phyloP scores from a whole-genome alignment of 2,888 invertebrate species.

The Caenorhabditis afra region DNA sequence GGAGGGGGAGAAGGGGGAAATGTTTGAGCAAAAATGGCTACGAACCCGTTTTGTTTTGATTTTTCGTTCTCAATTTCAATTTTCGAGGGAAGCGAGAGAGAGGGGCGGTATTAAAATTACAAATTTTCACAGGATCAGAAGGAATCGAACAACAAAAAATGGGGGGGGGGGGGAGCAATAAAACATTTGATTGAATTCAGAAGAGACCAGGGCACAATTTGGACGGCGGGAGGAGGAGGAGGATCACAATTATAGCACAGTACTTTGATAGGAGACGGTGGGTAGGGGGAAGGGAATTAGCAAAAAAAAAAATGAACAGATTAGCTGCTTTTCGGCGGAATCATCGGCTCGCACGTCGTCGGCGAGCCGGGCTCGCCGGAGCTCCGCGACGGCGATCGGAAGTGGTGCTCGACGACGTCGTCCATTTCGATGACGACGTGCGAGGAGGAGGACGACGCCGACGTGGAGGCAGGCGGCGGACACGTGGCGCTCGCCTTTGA shows the following conservation, averaged over 20 bases:
- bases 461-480: too few relatives aligned
- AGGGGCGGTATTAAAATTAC: constrained; percentile 12
- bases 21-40: not conserved
- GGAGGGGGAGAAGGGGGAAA: not conserved
- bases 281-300: constrained; percentile 2
- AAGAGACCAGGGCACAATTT: constrained; percentile 28
- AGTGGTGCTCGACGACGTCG: constrained; percentile 28
- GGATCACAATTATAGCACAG: constrained; percentile 51
- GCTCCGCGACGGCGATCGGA: constrained; percentile 47
- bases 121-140: constrained; percentile 31
- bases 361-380: constrained; percentile 38
- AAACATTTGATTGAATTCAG: not conserved
- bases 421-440: constrained; percentile 51
- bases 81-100: not conserved
- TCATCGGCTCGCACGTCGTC: constrained; percentile 47
- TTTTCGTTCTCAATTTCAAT: too few relatives aligned
- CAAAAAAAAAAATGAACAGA: constrained; percentile 9
- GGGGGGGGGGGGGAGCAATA: constrained; percentile 3
- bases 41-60: not conserved
- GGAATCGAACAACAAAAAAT: constrained; percentile 4
- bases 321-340: constrained; percentile 10
- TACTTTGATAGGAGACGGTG: not conserved
- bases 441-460: constrained; percentile 9
- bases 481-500: constrained; percentile 44
- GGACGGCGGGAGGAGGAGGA: constrained; percentile 1